phyloP scores from a whole-genome alignment of 2,797 vertebrate species.

The Urocyon cinereoargenteus region DNA sequence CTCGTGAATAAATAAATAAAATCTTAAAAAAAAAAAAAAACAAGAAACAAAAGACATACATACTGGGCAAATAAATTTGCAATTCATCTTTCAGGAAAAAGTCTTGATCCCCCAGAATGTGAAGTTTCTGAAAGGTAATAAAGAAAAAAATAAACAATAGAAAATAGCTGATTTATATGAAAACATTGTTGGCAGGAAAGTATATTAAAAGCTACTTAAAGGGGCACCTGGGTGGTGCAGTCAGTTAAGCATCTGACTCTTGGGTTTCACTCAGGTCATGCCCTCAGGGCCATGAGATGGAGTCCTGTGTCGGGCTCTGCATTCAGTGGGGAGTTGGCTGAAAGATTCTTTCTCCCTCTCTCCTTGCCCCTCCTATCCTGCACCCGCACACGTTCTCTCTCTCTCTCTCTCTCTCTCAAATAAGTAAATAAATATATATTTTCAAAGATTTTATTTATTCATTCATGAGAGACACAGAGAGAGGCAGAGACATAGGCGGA shows the following conservation, averaged over 20 bases:
- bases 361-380: not conserved
- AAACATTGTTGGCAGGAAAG: not conserved
- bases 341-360: not conserved
- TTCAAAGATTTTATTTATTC: no score
- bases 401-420: not conserved
- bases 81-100: not conserved
- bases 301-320: not conserved
- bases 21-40: no score
- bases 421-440: not conserved
- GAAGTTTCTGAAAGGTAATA: not conserved
- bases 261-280: not conserved
- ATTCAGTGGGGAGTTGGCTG: not conserved
- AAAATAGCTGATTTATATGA: not conserved
- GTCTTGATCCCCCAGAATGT: not conserved
- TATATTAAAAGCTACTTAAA: not conserved
- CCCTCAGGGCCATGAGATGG: not conserved
- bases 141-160: not conserved
- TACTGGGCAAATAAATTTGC: not conserved
- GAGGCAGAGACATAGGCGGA: no score
- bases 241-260: not conserved
- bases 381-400: not conserved
- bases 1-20: no score
- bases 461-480: no score
- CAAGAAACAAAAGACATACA: no score
- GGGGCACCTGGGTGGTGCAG: not conserved